phyloP scores from a whole-genome alignment of 2,888 invertebrate genomes.

The Alitta virens region DNA sequence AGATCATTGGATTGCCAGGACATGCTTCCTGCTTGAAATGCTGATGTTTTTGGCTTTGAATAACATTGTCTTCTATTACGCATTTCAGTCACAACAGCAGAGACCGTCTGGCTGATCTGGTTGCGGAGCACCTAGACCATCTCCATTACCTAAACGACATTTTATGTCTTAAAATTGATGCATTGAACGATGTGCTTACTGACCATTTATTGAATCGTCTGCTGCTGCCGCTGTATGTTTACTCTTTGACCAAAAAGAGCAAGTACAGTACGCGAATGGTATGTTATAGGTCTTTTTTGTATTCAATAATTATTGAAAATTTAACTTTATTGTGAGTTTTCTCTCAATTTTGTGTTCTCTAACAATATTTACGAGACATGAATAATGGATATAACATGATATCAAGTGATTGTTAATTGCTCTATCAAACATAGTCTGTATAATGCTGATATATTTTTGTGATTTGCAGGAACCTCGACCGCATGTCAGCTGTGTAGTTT shows the following conservation, averaged over 20 bases:
- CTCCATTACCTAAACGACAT: constrained; percentile 97
- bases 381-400: too few species aligned
- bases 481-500: constrained; percentile 84
- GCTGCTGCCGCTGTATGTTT: constrained; percentile 89
- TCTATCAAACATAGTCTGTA: too few species aligned
- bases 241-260: constrained; percentile 71
- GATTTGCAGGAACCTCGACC: constrained; percentile 46
- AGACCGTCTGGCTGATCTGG: constrained; percentile 85
- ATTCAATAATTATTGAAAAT: too few species aligned
- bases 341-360: too few species aligned
- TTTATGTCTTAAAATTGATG: constrained; percentile 84
- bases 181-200: constrained; percentile 88
- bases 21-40: too few species aligned
- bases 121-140: constrained; percentile 96
- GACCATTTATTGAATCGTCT: constrained; percentile 91
- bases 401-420: too few species aligned
- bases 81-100: constrained; percentile 81
- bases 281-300: too few species aligned
- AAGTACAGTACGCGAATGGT: constrained; percentile 10
- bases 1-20: too few species aligned
- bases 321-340: too few species aligned
- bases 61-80: too few species aligned
- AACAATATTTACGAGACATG: too few species aligned
- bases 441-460: constrained; percentile 10
- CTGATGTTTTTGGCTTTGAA: too few species aligned